Evolutionary conservation across 2,113 vertebrate genomes (phyloP).

Genomic region (Brachypodius melanocephalos): DNA sequence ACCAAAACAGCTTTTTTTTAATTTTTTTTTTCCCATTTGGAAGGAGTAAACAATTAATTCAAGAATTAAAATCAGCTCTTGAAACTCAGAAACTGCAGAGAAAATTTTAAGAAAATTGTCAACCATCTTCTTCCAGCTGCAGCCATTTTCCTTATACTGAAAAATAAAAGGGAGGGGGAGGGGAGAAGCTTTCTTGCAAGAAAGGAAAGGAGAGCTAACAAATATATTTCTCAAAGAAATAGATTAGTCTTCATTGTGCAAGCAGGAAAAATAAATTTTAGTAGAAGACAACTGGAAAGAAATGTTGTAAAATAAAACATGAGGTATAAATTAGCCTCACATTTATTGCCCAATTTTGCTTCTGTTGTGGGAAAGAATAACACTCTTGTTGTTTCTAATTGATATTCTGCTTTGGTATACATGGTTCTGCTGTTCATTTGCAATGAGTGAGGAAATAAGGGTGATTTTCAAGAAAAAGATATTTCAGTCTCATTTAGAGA

Average conservation of each 20-base stretch:
- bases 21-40: background rate
- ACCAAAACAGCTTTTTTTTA: background rate
- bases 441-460: background rate
- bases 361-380: constrained; percentile 6
- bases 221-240: background rate
- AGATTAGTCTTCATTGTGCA: background rate
- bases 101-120: background rate
- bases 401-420: background rate
- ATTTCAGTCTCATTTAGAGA: background rate
- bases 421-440: background rate
- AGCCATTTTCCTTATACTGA: constrained; percentile 25
- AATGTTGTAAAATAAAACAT: background rate
- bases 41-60: background rate
- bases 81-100: background rate
- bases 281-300: background rate
- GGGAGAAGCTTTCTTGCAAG: background rate
- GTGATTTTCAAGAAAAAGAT: background rate
- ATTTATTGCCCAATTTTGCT: constrained; percentile 3
- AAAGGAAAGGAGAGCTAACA: background rate
- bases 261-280: background rate
- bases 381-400: constrained; percentile 30
- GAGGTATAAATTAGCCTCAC: background rate
- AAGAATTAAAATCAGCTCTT: background rate
- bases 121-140: background rate
- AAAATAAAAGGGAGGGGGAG: background rate